These are phyloP conservation scores for Burhinus oedicnemus DNA, from an alignment of 2,113 vertebrate species.

Conservation along the genomic window DNA sequence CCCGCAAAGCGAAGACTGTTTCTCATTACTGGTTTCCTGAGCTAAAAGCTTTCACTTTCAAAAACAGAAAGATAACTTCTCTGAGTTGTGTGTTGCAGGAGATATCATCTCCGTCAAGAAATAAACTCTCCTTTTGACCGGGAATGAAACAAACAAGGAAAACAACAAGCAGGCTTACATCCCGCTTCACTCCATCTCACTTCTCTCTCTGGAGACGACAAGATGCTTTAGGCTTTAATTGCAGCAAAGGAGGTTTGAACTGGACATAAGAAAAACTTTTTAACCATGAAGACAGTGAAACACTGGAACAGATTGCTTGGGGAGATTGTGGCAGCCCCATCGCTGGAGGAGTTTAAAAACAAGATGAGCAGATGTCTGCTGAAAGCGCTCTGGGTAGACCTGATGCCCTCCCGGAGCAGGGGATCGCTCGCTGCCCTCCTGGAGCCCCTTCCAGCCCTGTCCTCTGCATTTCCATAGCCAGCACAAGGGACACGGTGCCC, in stretches of 20 bases:
- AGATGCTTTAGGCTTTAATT: neutral
- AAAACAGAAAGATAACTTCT: slow-evolving; percentile 24
- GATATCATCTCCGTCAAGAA: neutral
- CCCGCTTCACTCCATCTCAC: neutral
- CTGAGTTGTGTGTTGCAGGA: neutral
- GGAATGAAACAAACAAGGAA: neutral
- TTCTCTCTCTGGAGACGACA: neutral
- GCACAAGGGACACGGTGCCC: neutral
- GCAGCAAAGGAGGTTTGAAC: neutral
- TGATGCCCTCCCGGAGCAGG: neutral
- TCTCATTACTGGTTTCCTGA: neutral
- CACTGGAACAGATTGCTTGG: neutral
- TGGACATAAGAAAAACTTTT: neutral
- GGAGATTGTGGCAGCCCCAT: neutral
- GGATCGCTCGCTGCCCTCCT: neutral
- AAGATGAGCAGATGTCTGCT: neutral
- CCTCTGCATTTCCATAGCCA: neutral
- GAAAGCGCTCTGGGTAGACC: neutral
- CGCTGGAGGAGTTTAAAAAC: neutral
- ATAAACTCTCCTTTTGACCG: neutral
- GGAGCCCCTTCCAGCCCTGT: neutral
- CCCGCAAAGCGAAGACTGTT: neutral
- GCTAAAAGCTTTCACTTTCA: neutral
- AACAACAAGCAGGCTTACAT: neutral
- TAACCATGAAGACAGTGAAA: neutral